A percentile compares a stretch with the other conserved stretches of the same genome.
Conservation (phyloP, 30 jellyfish, hydroid and myxozoan species). For the Aurelia sp. region DNA sequence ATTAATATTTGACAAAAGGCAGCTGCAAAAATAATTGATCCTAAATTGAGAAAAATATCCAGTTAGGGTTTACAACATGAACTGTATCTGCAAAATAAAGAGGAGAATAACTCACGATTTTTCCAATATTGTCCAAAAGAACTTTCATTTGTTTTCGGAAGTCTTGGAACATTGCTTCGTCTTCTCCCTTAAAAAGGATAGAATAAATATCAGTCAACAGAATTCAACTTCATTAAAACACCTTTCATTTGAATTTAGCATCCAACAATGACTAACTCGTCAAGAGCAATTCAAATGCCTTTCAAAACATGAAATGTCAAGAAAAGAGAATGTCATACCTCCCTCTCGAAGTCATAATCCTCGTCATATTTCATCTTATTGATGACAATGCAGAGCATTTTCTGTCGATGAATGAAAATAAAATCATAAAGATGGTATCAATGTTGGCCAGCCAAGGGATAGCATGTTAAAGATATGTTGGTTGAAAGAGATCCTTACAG, state of each 20-base stretch:
- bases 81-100: background rate
- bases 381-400: slow-evolving; percentile 68
- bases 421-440: background rate
- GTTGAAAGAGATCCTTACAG: no score
- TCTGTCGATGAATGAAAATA: slow-evolving; percentile 24
- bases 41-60: no score
- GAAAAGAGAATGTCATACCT: slow-evolving; percentile 32
- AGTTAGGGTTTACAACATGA: no score
- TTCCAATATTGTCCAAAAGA: slow-evolving; percentile 79
- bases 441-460: no score
- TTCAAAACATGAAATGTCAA: background rate
- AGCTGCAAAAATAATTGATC: no score
- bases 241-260: background rate
- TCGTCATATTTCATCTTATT: slow-evolving; percentile 87
- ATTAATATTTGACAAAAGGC: no score
- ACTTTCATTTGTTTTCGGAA: slow-evolving; percentile 95
- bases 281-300: background rate
- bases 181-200: slow-evolving; percentile 80
- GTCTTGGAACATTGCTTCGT: slow-evolving; percentile 88
- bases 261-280: background rate
- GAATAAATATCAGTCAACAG: background rate
- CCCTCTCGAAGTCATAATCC: slow-evolving; percentile 84
- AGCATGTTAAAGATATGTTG: no score
- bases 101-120: slow-evolving; percentile 49
- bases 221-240: background rate